Conservation (phyloP, 2,888 invertebrate genomes). For the Seira musarum region DNA sequence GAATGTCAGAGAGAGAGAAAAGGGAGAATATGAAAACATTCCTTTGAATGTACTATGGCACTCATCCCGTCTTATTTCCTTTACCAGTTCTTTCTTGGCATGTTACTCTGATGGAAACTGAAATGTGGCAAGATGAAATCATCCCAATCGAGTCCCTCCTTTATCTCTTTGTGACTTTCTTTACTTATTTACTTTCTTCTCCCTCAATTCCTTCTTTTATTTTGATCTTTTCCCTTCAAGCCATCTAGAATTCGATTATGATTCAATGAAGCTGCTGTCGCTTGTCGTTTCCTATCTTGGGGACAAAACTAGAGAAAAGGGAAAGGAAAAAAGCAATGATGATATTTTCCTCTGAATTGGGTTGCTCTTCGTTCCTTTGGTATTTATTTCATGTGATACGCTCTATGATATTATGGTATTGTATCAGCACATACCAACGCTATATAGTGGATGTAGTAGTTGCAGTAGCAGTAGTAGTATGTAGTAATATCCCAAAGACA, state of each 20-base stretch:
- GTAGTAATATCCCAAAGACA: no score
- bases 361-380: neutral
- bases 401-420: slow-evolving; percentile 18
- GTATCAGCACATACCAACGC: slow-evolving; percentile 3
- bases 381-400: slow-evolving; percentile 28
- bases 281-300: slow-evolving; percentile 59
- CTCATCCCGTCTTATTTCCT: slow-evolving; percentile 14
- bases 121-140: slow-evolving; percentile 57
- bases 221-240: slow-evolving; percentile 61
- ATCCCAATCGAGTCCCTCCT: slow-evolving; percentile 54
- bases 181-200: slow-evolving; percentile 54
- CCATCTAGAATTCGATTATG: slow-evolving; percentile 64
- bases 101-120: slow-evolving; percentile 39
- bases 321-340: slow-evolving; percentile 25
- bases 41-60: slow-evolving; percentile 25
- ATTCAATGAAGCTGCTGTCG: slow-evolving; percentile 66
- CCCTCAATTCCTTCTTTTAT: slow-evolving; percentile 42
- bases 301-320: slow-evolving; percentile 23
- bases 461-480: no score
- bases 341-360: slow-evolving; percentile 25
- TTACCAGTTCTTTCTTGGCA: slow-evolving; percentile 8
- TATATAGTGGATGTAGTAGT: no score
- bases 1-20: no score
- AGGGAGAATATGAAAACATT: neutral
- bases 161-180: slow-evolving; percentile 12